A percentile compares a stretch with the other conserved stretches of the same genome.
Evolutionary conservation across 1,140 invertebrate species (phyloP).

Genomic region (Aporrectodea caliginosa): DNA sequence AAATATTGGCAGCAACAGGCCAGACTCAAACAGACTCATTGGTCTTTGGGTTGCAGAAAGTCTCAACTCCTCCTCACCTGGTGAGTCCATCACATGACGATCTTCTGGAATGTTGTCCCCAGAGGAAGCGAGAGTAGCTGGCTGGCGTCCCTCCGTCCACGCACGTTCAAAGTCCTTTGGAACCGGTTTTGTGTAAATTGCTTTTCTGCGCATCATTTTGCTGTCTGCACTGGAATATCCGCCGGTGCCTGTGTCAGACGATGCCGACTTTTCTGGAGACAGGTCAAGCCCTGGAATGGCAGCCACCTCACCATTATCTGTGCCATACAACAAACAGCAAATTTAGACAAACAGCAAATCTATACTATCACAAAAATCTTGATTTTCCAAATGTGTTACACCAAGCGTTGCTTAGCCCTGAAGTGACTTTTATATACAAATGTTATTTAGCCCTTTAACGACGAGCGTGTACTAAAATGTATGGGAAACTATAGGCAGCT

Average conservation of each 20-base stretch:
- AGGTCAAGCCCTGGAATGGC: constrained; percentile 80
- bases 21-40: too few species aligned
- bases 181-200: constrained; percentile 89
- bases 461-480: too few species aligned
- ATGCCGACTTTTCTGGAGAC: constrained; percentile 51
- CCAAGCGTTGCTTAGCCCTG: too few species aligned
- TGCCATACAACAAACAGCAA: too few species aligned
- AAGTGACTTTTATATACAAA: too few species aligned
- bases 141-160: constrained; percentile 74
- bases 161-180: constrained; percentile 91
- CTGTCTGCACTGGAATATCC: background rate
- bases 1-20: too few species aligned
- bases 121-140: constrained; percentile 6
- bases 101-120: background rate
- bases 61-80: background rate
- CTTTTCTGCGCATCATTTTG: constrained; percentile 61
- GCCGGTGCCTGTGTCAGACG: background rate
- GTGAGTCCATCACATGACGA: background rate
- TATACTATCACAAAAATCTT: too few species aligned
- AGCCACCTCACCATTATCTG: background rate
- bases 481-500: too few species aligned
- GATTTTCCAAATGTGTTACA: too few species aligned
- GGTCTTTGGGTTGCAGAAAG: too few species aligned
- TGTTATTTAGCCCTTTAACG: too few species aligned
- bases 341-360: too few species aligned